Evolutionary conservation across 1,140 invertebrate species (phyloP), one percentile per base, ranked within the genome.

Genomic region (Drosophila nigromelanica): DNA sequence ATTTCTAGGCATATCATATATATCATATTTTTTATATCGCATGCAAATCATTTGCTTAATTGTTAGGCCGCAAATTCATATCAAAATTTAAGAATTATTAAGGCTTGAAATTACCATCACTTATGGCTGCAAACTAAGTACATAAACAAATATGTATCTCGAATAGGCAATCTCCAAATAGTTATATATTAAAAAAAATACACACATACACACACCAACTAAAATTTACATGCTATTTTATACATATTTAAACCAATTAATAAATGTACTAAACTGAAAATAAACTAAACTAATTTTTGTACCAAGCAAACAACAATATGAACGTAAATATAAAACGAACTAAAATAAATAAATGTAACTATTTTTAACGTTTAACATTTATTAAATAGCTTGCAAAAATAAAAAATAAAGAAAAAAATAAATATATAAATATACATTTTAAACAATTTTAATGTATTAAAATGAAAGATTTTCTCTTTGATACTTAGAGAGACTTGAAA

Each of bases 1-100:
- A 82, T 80, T 87, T 81, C 48, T 87, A 86, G 76, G 82, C 82
- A 87, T 87, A 86, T 87, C 78, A 73, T 62, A 68, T 63, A 40
- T 58, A 60, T 63, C 62, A 76, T 68, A 68, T 86, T 73, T 87
- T 82, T 86, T 87, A 77, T 64, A 87, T 87, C 61, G 43, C 70
- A 73, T 56, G 64, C 68, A 86, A 73, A 70, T 82, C 50, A 74
- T 81, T 81, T 82, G 81, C 81, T 77, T 83, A 18, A 72, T 7
- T 52, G 40, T 48, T 58, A 27, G 58, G 60, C 48, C 68, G 66
- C 60, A 60, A 79, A 54, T 80, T 81, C 78, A 86, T 86, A 87
- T 86, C 82, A 87, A 78, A 61, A 37, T 45, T 12, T 40, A 58
- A 74, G 35, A 47, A 62, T 55, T 59, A 42, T 52, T 21, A 51